These are phyloP conservation scores for Streblospio benedicti DNA, from an alignment of 1,140 invertebrate genomes.

Conservation along the genomic window DNA sequence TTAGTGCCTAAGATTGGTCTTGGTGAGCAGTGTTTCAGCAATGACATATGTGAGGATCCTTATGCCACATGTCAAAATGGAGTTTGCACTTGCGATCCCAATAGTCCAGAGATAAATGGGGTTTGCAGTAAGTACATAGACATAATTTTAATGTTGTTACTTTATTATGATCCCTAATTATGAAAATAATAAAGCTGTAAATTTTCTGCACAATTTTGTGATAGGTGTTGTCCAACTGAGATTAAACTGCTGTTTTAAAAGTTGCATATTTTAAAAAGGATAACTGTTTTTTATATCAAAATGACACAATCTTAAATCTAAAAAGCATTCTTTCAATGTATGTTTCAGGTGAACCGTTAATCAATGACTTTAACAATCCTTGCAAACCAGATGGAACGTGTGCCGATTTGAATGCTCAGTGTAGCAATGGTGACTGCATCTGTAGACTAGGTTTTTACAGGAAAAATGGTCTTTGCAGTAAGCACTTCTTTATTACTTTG, in stretches of 20 bases:
- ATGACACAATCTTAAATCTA: no score
- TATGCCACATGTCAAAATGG: not conserved
- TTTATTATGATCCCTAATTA: no score
- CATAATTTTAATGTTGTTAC: no score
- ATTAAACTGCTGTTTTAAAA: no score
- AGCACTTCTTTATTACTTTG: no score
- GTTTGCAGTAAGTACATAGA: not conserved
- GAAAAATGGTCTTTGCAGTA: slow-evolving; percentile 11
- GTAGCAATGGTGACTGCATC: slow-evolving; percentile 7
- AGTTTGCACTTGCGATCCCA: not conserved
- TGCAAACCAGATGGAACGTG: slow-evolving; percentile 6
- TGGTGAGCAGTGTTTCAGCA: not conserved
- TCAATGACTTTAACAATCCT: not conserved
- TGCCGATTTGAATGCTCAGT: slow-evolving; percentile 13
- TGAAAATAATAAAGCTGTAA: no score
- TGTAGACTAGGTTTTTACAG: slow-evolving; percentile 4
- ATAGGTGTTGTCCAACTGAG: no score
- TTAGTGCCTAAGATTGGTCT: not conserved
- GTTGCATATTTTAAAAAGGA: no score
- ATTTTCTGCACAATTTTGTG: no score
- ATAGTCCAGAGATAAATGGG: not conserved
- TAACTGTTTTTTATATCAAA: no score
- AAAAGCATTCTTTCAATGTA: no score
- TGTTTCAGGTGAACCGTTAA: no score
- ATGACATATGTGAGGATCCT: not conserved